Conservation (phyloP, 2,888 invertebrate genomes). For the Nasonia oneida region DNA sequence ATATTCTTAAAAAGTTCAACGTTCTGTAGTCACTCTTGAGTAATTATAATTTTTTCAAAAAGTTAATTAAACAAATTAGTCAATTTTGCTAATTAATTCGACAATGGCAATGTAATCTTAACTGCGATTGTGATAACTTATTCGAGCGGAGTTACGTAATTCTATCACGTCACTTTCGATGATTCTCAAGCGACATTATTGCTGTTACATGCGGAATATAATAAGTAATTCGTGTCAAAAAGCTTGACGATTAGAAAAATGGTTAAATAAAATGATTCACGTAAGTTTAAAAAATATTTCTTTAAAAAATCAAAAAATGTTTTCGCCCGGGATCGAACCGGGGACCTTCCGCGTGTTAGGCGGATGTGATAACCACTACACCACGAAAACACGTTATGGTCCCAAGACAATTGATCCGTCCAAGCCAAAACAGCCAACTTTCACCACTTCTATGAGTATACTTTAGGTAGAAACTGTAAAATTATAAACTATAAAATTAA, state of each 20-base stretch:
- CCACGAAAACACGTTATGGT: slow-evolving; percentile 85
- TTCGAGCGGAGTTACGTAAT: no score
- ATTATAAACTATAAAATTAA: not conserved
- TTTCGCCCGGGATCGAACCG: slow-evolving; percentile 94
- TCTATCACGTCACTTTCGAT: no score
- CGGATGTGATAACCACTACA: slow-evolving; percentile 96
- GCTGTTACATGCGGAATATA: no score
- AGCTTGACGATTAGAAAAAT: not conserved
- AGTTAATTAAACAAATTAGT: no score
- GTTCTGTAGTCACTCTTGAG: no score
- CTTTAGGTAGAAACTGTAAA: not conserved
- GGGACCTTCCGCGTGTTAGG: slow-evolving; percentile 95
- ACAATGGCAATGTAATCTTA: no score
- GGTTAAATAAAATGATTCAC: not conserved
- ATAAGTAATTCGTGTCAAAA: no score
- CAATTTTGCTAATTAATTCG: no score
- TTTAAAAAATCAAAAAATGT: slow-evolving; percentile 79
- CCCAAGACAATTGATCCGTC: not conserved
- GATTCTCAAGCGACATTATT: no score
- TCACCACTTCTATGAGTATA: not conserved
- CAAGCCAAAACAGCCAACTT: not conserved
- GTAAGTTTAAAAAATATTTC: not conserved
- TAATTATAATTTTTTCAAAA: no score
- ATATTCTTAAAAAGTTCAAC: no score
- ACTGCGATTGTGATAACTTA: no score